A percentile compares a stretch with the other conserved stretches of the same genome.
These are phyloP conservation scores for Minunthozetes semirufus DNA, from an alignment of 2,888 invertebrate genomes.

Conservation along the genomic window DNA sequence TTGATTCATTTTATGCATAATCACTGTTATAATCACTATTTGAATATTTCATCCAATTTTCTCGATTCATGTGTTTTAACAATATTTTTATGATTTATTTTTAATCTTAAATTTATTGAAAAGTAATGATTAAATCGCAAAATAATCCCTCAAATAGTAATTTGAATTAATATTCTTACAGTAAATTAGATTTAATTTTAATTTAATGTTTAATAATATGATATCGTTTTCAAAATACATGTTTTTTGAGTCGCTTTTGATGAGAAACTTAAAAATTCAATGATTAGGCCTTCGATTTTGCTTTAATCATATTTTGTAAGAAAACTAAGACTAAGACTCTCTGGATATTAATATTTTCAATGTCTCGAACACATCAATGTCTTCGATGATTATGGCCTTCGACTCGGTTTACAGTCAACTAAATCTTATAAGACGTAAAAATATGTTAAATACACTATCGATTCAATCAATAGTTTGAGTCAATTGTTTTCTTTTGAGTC, in stretches of 20 bases:
- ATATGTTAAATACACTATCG: neutral
- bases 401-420: neutral
- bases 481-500: neutral
- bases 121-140: neutral
- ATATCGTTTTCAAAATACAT: too few relatives aligned
- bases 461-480: neutral
- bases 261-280: neutral
- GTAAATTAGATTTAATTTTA: too few relatives aligned
- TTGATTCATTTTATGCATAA: constrained; percentile 4
- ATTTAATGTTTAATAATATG: too few relatives aligned
- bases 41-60: neutral
- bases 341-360: neutral
- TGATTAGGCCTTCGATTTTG: constrained; percentile 6
- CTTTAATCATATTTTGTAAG: neutral
- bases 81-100: neutral
- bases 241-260: too few relatives aligned
- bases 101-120: neutral
- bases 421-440: neutral
- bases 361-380: constrained; percentile 11
- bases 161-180: neutral
- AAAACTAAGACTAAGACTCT: neutral
- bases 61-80: neutral
- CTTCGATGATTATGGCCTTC: constrained; percentile 4
- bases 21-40: constrained; percentile 5
- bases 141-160: neutral